These are phyloP conservation scores for Sterna hirundo DNA, from an alignment of 2,113 vertebrate species.

Conservation along the genomic window DNA sequence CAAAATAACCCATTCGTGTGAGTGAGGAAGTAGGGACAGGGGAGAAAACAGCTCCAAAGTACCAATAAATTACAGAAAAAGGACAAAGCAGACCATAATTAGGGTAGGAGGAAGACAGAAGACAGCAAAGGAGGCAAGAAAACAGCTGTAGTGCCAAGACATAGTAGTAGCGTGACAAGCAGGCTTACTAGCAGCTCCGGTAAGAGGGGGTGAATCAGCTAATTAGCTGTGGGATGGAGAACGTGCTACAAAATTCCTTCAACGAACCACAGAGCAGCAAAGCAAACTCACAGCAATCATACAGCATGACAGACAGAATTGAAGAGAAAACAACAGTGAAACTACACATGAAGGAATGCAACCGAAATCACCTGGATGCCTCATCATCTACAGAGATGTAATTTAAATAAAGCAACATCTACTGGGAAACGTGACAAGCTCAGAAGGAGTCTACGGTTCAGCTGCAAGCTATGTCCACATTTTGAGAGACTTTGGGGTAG, in stretches of 20 bases:
- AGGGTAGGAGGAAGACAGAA: neutral
- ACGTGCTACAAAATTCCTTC: neutral
- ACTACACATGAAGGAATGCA: neutral
- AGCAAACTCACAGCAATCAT: neutral
- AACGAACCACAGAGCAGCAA: neutral
- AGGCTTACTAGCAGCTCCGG: neutral
- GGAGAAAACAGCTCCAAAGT: neutral
- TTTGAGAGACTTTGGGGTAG: neutral
- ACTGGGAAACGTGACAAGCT: neutral
- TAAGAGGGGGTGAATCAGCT: neutral
- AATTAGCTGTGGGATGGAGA: neutral
- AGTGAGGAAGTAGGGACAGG: neutral
- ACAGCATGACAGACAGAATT: neutral
- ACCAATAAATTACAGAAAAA: neutral
- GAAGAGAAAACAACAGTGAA: neutral
- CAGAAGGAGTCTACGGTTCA: neutral
- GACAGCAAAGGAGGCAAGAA: neutral
- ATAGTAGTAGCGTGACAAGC: neutral
- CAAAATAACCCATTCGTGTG: neutral
- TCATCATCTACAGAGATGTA: neutral
- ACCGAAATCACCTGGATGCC: neutral
- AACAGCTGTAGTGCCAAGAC: neutral
- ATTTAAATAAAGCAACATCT: neutral
- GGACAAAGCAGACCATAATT: neutral
- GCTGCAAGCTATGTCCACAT: neutral